Base-by-base conservation (phyloP, 2,797 vertebrate species). In the Helicolenus hilgendorfi region DNA sequence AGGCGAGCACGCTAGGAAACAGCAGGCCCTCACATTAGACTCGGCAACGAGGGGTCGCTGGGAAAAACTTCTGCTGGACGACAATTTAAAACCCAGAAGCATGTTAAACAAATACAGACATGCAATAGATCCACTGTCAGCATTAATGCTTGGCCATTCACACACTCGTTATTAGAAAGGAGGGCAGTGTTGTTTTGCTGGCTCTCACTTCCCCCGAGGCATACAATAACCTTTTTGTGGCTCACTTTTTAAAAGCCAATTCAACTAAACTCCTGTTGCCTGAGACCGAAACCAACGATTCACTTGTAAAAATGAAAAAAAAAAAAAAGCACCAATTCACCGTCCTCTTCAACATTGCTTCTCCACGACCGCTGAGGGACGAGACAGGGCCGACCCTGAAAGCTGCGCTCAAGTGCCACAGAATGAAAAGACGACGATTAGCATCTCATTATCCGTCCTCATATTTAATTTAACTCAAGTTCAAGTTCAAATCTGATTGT, bases 71-170 rank as follows among this genome's bases (percentile, higher is more conserved):
- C 90, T 53, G 56, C 78, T 53, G 84, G 77, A 79, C 9, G 60
- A 85, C 84, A 27, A 83, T 91, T 94, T 89, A 82, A 91, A 92
- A 91, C 59, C 80, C 70, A 65, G 82, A 92, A 84, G 74, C 82
- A 77, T 45, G 84, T 94, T 93, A 91, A 95, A 93, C 83, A 93
- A 95, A 94, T 83, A 89, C 87, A 92, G 93, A 92, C 87, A 56
- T 70, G 84, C 86, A 84, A 89, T 75, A 88, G 88, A 90, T 86
- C 67, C 11, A 74, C 85, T 79, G 91, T 94, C 85, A 35, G 91
- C 81, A 15, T 84, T 86, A 80, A 75, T 75, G 71, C 81, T 72
- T 11, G 68, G 87, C 65, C 10, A 9, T 83, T 89, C 68, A 81
- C 73, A 33, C 75, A 24, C 86, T 80, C 15, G 53, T 86, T 82